These are phyloP conservation scores for Channallabes apus DNA, from an alignment of 2,797 vertebrate species.

Conservation along the genomic window DNA sequence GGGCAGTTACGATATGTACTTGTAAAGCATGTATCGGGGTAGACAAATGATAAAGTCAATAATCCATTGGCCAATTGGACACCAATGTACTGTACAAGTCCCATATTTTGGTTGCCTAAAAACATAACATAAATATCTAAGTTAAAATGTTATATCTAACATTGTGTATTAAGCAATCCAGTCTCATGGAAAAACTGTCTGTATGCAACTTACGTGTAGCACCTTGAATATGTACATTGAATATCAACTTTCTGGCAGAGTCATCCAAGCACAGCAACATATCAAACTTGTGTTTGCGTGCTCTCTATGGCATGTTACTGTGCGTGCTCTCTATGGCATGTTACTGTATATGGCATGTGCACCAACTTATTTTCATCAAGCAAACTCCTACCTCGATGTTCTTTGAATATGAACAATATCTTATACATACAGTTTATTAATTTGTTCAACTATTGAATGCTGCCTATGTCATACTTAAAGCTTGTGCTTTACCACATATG, in stretches of 20 bases:
- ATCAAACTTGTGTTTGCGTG: background rate
- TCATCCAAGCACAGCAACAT: background rate
- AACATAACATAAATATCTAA: background rate
- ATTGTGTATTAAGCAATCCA: background rate
- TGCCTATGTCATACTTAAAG: background rate
- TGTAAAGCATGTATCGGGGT: background rate
- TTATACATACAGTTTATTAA: background rate
- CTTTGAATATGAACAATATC: background rate
- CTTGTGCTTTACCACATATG: background rate
- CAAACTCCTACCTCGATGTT: background rate
- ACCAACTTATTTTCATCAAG: background rate
- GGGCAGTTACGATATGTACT: background rate
- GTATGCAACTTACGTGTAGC: background rate
- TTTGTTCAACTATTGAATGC: background rate
- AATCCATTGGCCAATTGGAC: background rate
- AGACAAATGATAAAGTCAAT: background rate
- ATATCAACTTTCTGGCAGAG: background rate
- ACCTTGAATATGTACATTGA: background rate
- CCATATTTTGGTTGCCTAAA: background rate
- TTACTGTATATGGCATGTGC: background rate
- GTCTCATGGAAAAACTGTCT: background rate
- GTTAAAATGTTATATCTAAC: background rate
- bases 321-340: too few relatives aligned
- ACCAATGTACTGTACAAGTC: background rate
- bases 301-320: background rate